Conservation (phyloP, 2,888 invertebrate species). For the Drosophila nr. medialis region DNA sequence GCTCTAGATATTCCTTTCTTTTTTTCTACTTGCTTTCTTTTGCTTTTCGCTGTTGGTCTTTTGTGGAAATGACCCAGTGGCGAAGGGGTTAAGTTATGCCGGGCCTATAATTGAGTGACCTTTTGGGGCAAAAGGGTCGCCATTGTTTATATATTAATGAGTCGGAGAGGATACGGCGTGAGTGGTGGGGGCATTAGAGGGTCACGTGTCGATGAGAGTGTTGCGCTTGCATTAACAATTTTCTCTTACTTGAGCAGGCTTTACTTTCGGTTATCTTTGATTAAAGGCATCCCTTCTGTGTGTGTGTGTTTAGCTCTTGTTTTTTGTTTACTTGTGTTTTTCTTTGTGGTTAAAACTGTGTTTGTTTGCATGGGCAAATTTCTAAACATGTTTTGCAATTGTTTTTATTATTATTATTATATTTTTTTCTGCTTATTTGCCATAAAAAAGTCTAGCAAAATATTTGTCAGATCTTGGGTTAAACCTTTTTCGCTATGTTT, state of each 20-base stretch:
- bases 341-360: constrained; percentile 1
- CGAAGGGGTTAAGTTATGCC: constrained; percentile 55
- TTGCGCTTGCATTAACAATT: constrained; percentile 17
- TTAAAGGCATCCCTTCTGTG: constrained; percentile 16
- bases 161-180: constrained; percentile 1
- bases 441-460: neutral
- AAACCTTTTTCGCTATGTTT: constrained; percentile 12
- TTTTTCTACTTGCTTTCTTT: constrained; percentile 11
- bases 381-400: constrained; percentile 7
- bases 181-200: neutral
- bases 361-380: constrained; percentile 5
- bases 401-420: neutral
- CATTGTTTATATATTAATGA: constrained; percentile 56
- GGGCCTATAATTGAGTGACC: constrained; percentile 59
- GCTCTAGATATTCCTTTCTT: constrained; percentile 5
- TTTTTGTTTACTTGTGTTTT: neutral
- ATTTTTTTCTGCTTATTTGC: neutral
- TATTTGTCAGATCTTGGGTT: neutral
- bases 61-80: constrained; percentile 14
- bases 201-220: constrained; percentile 36
- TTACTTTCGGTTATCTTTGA: constrained; percentile 21
- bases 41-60: constrained; percentile 8
- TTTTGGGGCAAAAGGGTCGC: constrained; percentile 43
- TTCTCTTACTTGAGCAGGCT: constrained; percentile 11
- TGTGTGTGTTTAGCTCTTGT: constrained; percentile 1